These are phyloP conservation scores for Clivina fossor DNA, from an alignment of 2,888 invertebrate genomes.

Conservation along the genomic window DNA sequence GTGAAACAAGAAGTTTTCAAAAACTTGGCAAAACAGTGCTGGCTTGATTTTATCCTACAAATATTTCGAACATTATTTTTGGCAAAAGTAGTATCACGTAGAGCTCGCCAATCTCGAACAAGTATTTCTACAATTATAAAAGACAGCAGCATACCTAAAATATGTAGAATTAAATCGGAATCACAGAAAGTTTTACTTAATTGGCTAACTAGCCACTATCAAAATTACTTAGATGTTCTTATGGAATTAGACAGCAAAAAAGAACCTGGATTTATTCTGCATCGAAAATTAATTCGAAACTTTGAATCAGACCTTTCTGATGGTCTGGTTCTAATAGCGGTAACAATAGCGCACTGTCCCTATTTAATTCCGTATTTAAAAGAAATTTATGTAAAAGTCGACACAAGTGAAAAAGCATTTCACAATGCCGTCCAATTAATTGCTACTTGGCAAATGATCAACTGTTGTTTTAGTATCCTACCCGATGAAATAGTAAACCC, in stretches of 20 bases:
- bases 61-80: constrained; percentile 62
- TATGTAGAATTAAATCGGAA: too few species aligned
- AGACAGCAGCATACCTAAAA: too few species aligned
- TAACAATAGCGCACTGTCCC: constrained; percentile 61
- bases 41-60: constrained; percentile 65
- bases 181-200: constrained; percentile 49
- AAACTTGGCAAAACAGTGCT: constrained; percentile 53
- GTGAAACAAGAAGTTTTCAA: constrained; percentile 40
- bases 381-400: constrained; percentile 54
- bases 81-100: constrained; percentile 50
- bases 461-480: constrained; percentile 58
- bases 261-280: constrained; percentile 48
- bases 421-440: constrained; percentile 62
- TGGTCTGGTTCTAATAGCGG: constrained; percentile 59
- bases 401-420: constrained; percentile 51
- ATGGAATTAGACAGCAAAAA: constrained; percentile 54
- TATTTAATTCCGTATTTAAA: constrained; percentile 55
- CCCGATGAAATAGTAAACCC: constrained; percentile 58
- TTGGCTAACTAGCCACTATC: constrained; percentile 53
- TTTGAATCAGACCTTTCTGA: constrained; percentile 56
- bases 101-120: too few species aligned
- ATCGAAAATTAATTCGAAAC: too few species aligned
- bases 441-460: constrained; percentile 58
- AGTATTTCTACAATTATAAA: too few species aligned
- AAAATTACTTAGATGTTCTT: constrained; percentile 50